Conservation (phyloP, 2,113 vertebrate species). For the Craseonycteris thonglongyai region DNA sequence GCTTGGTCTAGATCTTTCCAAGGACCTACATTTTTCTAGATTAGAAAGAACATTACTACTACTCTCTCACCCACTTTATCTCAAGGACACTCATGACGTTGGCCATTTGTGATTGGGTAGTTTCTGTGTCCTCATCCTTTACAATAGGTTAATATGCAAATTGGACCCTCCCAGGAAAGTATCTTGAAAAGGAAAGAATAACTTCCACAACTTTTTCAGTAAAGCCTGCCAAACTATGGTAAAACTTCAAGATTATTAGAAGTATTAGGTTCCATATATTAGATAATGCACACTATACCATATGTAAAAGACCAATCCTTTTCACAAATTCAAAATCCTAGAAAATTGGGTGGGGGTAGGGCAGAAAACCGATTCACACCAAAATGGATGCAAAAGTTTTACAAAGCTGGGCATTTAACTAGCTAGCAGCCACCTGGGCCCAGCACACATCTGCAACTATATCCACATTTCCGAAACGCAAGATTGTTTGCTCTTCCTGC, state of each 20-base stretch:
- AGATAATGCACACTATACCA: background rate
- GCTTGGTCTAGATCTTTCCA: background rate
- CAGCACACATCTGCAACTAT: background rate
- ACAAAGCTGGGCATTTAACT: background rate
- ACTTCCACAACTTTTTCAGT: slow-evolving; percentile 10
- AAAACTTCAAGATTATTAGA: background rate
- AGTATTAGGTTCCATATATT: background rate
- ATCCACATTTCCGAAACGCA: background rate
- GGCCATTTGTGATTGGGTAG: background rate
- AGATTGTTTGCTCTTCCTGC: background rate
- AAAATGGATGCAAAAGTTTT: background rate
- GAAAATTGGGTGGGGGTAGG: too few relatives aligned
- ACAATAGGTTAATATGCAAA: background rate
- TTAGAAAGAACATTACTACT: background rate
- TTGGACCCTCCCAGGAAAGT: background rate
- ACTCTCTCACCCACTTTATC: background rate
- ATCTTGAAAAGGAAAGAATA: background rate
- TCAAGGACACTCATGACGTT: background rate
- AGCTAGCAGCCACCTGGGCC: background rate
- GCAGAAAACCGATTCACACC: background rate
- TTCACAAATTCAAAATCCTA: slow-evolving; percentile 18
- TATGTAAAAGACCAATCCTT: background rate
- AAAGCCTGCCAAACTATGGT: background rate
- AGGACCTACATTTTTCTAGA: background rate
- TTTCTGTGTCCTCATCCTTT: background rate